These are phyloP conservation scores for Xyrichtys novacula DNA, from an alignment of 2,797 vertebrate species.

Conservation along the genomic window DNA sequence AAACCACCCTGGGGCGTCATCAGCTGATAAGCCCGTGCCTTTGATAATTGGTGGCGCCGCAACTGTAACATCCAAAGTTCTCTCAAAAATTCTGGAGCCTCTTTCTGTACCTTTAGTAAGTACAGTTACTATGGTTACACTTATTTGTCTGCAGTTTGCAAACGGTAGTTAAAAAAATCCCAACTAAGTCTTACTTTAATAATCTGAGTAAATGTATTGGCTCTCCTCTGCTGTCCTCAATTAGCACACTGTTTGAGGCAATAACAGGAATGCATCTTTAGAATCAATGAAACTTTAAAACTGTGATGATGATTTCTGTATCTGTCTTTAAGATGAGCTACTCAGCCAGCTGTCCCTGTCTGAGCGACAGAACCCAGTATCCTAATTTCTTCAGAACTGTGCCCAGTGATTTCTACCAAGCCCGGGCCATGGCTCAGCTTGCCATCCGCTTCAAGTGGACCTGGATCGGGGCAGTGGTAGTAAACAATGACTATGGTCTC, in stretches of 20 bases:
- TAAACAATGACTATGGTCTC: constrained; percentile 80
- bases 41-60: constrained; percentile 82
- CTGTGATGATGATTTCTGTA: no score
- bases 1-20: background rate
- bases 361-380: constrained; percentile 67
- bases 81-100: constrained; percentile 73
- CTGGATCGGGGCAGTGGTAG: constrained; percentile 80
- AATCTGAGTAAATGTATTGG: no score
- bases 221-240: no score
- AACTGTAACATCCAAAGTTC: constrained; percentile 74
- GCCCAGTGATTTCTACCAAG: constrained; percentile 82
- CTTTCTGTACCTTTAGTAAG: constrained; percentile 81
- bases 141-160: no score
- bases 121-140: no score
- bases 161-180: no score
- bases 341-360: constrained; percentile 75
- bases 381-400: constrained; percentile 82
- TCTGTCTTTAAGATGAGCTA: constrained; percentile 85
- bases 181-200: background rate
- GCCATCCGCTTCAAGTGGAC: constrained; percentile 81
- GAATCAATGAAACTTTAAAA: no score
- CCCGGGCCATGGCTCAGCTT: constrained; percentile 77
- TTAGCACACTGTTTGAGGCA: no score
- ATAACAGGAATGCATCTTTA: no score
- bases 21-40: constrained; percentile 57